Percentiles rank a stretch among this genome's conserved stretches.
These are phyloP conservation scores for Cyphomyrus discorhynchus DNA, from an alignment of 2,113 vertebrate genomes.

Conservation along the genomic window DNA sequence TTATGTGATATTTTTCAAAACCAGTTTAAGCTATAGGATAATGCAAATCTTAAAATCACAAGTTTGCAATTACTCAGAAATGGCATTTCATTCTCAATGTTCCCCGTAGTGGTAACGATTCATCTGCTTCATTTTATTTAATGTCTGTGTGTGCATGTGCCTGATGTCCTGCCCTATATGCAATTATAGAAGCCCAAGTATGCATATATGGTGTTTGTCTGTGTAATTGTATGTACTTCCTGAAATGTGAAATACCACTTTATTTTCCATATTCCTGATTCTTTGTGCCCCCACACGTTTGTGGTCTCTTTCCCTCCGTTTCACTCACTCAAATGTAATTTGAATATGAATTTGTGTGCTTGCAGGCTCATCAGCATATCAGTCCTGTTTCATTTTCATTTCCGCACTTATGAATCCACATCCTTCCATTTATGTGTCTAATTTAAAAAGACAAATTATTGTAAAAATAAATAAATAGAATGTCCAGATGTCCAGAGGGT, in stretches of 20 bases:
- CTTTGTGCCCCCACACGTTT: background rate
- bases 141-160: background rate
- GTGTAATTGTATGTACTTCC: background rate
- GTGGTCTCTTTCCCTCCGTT: background rate
- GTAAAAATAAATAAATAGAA: background rate
- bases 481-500: background rate
- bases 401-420: background rate
- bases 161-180: background rate
- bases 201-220: background rate
- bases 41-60: background rate
- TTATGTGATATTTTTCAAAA: background rate
- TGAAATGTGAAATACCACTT: background rate
- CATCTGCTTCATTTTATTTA: background rate
- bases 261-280: background rate
- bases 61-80: background rate
- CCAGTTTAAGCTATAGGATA: background rate
- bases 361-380: background rate
- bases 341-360: background rate
- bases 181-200: background rate
- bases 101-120: background rate
- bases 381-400: background rate
- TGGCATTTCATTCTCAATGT: background rate
- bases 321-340: background rate
- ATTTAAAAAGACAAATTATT: background rate
- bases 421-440: background rate